Conservation (phyloP, 2,888 invertebrate species). For the Agrochola macilenta region DNA sequence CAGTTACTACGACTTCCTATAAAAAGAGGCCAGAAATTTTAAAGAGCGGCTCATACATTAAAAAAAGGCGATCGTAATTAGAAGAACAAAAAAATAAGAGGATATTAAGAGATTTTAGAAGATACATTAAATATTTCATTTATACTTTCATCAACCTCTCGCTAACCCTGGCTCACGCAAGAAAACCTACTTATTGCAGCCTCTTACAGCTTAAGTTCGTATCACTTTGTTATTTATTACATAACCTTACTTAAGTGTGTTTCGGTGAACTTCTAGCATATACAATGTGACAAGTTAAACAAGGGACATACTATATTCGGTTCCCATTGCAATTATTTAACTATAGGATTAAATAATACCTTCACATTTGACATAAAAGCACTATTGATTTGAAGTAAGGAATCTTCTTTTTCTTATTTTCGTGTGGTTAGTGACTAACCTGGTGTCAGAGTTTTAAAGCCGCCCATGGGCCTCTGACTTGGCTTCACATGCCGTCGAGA, state of each 20-base stretch:
- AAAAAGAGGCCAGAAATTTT: neutral
- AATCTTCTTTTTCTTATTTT: too few species aligned
- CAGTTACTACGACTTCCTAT: neutral
- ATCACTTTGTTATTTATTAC: slow-evolving; percentile 58
- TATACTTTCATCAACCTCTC: neutral
- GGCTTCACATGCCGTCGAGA: too few species aligned
- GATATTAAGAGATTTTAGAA: neutral
- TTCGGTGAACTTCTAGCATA: slow-evolving; percentile 45
- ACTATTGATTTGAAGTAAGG: neutral
- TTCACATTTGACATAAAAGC: too few species aligned
- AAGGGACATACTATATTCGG: neutral
- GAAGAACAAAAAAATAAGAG: neutral
- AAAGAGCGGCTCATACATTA: neutral
- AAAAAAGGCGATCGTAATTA: neutral
- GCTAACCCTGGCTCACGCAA: slow-evolving; percentile 49
- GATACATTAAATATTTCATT: neutral
- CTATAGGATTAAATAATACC: too few species aligned
- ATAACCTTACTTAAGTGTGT: slow-evolving; percentile 52
- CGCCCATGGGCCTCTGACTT: too few species aligned
- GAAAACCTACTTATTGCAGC: slow-evolving; percentile 58
- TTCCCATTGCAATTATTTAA: too few species aligned
- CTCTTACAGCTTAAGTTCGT: slow-evolving; percentile 49
- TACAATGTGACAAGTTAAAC: slow-evolving; percentile 16
- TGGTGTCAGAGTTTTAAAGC: too few species aligned
- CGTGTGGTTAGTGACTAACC: too few species aligned